Evolutionary conservation across 2,113 vertebrate species (phyloP).

Genomic region (Hippocampus guttulatus): DNA sequence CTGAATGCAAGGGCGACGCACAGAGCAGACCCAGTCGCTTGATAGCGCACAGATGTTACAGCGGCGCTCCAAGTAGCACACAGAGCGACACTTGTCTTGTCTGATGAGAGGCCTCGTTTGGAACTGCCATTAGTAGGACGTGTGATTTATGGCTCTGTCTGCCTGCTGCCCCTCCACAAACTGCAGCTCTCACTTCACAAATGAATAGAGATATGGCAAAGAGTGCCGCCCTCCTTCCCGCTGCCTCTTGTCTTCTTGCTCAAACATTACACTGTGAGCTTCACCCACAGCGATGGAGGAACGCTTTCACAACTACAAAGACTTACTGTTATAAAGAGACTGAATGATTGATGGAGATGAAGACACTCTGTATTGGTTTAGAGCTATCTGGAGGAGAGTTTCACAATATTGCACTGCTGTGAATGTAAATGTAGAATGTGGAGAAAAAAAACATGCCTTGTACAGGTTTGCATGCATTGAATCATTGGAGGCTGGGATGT

Average conservation of each 20-base stretch:
- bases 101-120: constrained; percentile 73
- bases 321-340: constrained; percentile 8
- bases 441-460: background rate
- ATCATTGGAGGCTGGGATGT: background rate
- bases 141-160: constrained; percentile 67
- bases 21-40: constrained; percentile 37
- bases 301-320: constrained; percentile 12
- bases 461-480: background rate
- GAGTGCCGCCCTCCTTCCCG: constrained; percentile 4
- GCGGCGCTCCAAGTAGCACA: constrained; percentile 62
- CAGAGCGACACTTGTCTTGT: constrained; percentile 72
- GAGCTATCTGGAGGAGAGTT: background rate
- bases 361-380: background rate
- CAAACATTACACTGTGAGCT: constrained; percentile 9
- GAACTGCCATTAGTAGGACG: constrained; percentile 65
- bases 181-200: constrained; percentile 31
- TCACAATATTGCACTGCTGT: background rate
- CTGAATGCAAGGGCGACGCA: constrained; percentile 51
- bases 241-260: constrained; percentile 22
- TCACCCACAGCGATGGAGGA: constrained; percentile 9
- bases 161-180: constrained; percentile 45
- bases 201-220: constrained; percentile 6
- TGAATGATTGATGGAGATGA: constrained; percentile 6
- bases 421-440: background rate
- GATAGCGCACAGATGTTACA: constrained; percentile 66